These are phyloP conservation scores for Netelia melanura DNA, from an alignment of 2,888 invertebrate genomes.

Conservation along the genomic window DNA sequence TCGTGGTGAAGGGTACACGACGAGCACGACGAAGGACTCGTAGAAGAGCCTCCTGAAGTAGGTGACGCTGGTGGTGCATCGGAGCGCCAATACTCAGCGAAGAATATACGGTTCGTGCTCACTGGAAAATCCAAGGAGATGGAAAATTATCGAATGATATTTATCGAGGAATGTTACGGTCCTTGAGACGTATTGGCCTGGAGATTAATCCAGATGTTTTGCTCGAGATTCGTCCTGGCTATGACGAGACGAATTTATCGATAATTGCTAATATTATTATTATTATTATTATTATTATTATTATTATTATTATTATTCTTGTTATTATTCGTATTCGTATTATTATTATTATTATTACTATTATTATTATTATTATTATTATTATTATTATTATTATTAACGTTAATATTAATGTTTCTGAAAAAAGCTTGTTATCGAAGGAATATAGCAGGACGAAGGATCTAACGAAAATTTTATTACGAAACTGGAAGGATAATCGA, in stretches of 20 bases:
- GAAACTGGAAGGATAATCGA: not conserved
- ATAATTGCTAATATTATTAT: conserved; percentile 8
- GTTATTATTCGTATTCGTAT: not conserved
- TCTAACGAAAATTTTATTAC: conserved; percentile 34
- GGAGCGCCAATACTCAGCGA: conserved; percentile 55
- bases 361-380: not conserved
- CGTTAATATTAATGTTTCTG: not conserved
- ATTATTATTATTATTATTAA: not conserved
- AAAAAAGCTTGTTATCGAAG: not conserved
- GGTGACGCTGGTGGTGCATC: conserved; percentile 64
- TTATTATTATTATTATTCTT: conserved; percentile 21
- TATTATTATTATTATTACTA: not conserved
- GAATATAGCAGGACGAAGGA: not conserved
- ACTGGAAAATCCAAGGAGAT: conserved; percentile 38
- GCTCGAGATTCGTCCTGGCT: not conserved
- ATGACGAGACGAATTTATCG: conserved; percentile 5
- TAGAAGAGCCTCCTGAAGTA: conserved; percentile 69
- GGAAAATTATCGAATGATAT: conserved; percentile 23
- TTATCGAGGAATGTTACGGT: conserved; percentile 29
- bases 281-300: conserved; percentile 25
- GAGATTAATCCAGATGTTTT: conserved; percentile 34
- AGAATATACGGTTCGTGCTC: conserved; percentile 26
- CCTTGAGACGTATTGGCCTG: conserved; percentile 45
- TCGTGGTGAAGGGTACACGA: conserved; percentile 68
- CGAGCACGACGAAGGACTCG: conserved; percentile 73